These are phyloP conservation scores for Hypothenemus hampei DNA, from an alignment of 1,140 invertebrate genomes.

Conservation along the genomic window DNA sequence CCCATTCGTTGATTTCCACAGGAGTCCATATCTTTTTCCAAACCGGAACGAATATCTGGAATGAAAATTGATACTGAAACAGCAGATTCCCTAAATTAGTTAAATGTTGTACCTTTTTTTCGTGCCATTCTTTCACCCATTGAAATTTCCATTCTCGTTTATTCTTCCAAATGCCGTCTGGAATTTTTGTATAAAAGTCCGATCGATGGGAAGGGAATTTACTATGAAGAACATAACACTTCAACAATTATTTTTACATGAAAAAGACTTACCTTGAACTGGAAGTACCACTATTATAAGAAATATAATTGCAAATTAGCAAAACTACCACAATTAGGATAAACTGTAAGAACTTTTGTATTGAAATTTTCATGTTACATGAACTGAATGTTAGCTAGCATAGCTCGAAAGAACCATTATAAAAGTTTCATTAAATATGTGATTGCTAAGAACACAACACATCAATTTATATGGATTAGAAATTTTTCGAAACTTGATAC, in stretches of 20 bases:
- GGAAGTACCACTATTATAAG: neutral
- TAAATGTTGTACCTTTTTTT: conserved; percentile 24
- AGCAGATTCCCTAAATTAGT: neutral
- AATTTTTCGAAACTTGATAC: conserved; percentile 1
- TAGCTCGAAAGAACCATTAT: neutral
- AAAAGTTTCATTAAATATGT: conserved; percentile 11
- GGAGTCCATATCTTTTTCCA: conserved; percentile 32
- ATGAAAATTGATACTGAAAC: neutral
- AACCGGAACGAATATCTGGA: conserved; percentile 27
- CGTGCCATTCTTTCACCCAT: conserved; percentile 31
- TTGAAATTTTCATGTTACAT: neutral
- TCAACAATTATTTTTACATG: neutral
- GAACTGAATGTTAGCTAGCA: neutral
- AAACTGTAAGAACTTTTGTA: neutral
- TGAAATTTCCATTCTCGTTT: conserved; percentile 30
- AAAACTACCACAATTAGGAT: no score
- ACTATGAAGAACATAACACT: neutral
- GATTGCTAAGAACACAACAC: neutral
- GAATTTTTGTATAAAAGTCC: neutral
- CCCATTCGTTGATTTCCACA: conserved; percentile 30
- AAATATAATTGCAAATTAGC: no score
- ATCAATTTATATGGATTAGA: conserved; percentile 2
- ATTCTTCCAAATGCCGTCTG: conserved; percentile 25
- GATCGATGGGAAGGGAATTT: neutral
- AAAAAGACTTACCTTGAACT: neutral